These are phyloP conservation scores for Nipponia nippon DNA, from an alignment of 2,113 vertebrate species.

Conservation along the genomic window DNA sequence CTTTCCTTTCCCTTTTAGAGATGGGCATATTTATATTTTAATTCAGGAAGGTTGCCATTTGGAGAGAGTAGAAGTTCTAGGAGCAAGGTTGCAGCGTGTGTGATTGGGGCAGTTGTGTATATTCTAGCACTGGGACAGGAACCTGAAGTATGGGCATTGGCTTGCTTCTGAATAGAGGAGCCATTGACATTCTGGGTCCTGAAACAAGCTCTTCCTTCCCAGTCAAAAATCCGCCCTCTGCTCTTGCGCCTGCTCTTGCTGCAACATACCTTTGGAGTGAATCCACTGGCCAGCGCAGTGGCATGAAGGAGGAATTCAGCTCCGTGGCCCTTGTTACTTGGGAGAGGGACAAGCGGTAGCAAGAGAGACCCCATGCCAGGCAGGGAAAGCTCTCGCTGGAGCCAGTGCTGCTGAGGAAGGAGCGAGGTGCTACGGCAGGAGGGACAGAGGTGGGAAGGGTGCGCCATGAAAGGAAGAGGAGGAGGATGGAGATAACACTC, in stretches of 20 bases:
- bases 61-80: not conserved
- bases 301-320: not conserved
- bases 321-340: not conserved
- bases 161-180: not conserved
- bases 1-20: constrained; percentile 21
- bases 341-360: not conserved
- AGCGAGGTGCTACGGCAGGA: not conserved
- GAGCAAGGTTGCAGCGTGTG: not conserved
- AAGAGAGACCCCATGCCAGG: not conserved
- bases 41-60: not conserved
- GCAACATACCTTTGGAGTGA: not conserved
- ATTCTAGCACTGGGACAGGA: not conserved
- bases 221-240: not conserved
- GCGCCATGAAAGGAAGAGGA: not conserved
- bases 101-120: not conserved
- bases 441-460: not conserved
- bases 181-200: not conserved
- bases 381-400: not conserved
- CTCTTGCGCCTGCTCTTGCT: not conserved
- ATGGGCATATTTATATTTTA: constrained; percentile 22
- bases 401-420: not conserved
- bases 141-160: not conserved
- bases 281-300: not conserved
- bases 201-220: not conserved
- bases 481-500: not conserved